Evolutionary conservation across 2,113 vertebrate species (phyloP).

Genomic region (Sinocyclocheilus grahami): DNA sequence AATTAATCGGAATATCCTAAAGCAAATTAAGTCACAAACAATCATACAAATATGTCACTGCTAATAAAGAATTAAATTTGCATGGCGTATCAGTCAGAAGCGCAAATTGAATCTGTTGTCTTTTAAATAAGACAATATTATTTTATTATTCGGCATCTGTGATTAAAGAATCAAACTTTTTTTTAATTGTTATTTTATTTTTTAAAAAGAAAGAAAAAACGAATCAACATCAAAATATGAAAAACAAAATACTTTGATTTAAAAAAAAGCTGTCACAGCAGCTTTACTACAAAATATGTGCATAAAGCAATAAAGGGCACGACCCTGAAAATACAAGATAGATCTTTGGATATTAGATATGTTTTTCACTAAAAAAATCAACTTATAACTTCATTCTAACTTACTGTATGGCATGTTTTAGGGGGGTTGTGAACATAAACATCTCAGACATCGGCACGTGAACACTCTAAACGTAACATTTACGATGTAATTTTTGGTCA

Average conservation of each 20-base stretch:
- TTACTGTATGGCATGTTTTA: conserved; percentile 44
- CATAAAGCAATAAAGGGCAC: conserved; percentile 79
- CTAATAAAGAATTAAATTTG: background rate
- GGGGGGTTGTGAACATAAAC: conserved; percentile 66
- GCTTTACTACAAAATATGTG: conserved; percentile 89
- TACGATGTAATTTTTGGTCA: conserved; percentile 4
- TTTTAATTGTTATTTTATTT: conserved; percentile 69
- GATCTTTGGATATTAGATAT: conserved; percentile 99
- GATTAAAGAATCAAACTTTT: background rate
- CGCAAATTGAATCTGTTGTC: background rate
- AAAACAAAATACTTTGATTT: conserved; percentile 86
- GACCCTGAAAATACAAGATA: conserved; percentile 93
- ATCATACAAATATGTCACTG: background rate
- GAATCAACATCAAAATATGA: conserved; percentile 78
- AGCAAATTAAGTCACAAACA: too few relatives aligned
- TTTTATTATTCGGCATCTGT: background rate
- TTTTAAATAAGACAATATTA: background rate
- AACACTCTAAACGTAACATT: conserved; percentile 54
- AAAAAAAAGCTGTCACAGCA: conserved; percentile 88
- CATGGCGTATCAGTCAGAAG: background rate
- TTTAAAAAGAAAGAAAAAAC: conserved; percentile 67
- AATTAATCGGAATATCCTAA: background rate
- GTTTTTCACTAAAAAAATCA: conserved; percentile 81
- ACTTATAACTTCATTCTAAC: conserved; percentile 52
- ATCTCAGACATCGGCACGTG: conserved; percentile 68